A percentile compares a stretch with the other conserved stretches of the same genome.
Evolutionary conservation across 2,113 vertebrate genomes (phyloP).

Genomic region (Todiramphus chloris): DNA sequence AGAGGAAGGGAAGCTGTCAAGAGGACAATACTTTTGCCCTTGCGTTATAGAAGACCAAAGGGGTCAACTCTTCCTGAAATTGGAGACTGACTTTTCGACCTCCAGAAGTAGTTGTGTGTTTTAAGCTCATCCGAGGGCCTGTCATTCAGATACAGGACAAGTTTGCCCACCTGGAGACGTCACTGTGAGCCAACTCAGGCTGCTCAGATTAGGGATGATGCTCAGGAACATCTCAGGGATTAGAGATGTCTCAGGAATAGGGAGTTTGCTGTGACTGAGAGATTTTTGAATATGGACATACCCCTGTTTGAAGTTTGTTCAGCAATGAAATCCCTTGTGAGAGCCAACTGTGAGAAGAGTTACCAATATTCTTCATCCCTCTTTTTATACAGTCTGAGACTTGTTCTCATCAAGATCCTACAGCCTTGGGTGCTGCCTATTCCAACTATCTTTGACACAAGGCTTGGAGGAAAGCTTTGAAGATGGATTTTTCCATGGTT

Average conservation of each 20-base stretch:
- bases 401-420: background rate
- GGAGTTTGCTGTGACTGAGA: background rate
- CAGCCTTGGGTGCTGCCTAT: background rate
- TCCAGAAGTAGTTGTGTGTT: background rate
- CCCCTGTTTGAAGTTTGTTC: background rate
- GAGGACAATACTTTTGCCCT: background rate
- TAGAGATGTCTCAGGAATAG: background rate
- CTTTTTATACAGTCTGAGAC: background rate
- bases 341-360: background rate
- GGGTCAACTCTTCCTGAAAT: background rate
- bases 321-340: background rate
- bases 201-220: background rate
- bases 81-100: background rate
- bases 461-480: background rate
- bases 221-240: background rate
- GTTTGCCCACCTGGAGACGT: background rate
- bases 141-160: background rate
- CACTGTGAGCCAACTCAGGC: background rate
- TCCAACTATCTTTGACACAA: background rate
- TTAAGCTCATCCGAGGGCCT: background rate
- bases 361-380: background rate
- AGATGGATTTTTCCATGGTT: background rate
- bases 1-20: background rate
- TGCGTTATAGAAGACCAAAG: background rate
- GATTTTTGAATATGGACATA: background rate